Evolutionary conservation across 2,113 vertebrate genomes (phyloP).

Genomic region (Platysternon megacephalum): DNA sequence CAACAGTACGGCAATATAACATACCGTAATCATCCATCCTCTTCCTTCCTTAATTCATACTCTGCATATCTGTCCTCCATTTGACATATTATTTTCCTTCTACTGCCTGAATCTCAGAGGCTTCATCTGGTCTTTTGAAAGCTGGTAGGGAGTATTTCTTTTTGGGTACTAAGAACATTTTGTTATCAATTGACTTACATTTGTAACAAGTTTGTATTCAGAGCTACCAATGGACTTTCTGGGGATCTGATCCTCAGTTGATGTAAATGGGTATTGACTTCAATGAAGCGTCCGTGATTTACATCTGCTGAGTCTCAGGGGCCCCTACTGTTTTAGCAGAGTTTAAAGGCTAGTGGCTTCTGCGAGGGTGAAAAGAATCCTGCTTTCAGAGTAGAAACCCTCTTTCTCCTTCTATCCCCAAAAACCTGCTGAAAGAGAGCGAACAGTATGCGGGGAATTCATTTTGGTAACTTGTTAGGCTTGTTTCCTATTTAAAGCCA

Average conservation of each 20-base stretch:
- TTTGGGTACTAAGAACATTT: not conserved
- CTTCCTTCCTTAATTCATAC: not conserved
- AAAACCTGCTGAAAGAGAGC: constrained; percentile 4
- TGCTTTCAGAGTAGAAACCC: not conserved
- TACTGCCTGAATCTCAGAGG: not conserved
- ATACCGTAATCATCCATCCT: not conserved
- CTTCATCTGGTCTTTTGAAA: not conserved
- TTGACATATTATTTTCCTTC: not conserved
- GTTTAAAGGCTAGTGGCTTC: constrained; percentile 14
- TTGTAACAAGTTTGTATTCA: not conserved
- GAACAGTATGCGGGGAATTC: not conserved
- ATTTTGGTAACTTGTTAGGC: not conserved
- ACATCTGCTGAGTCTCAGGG: not conserved
- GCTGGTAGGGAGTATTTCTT: not conserved
- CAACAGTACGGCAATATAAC: not conserved
- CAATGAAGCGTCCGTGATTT: not conserved
- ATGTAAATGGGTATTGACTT: not conserved
- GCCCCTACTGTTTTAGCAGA: not conserved
- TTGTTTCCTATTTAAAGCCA: constrained; percentile 6
- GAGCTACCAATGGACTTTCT: not conserved
- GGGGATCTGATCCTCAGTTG: not conserved
- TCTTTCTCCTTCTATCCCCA: not conserved
- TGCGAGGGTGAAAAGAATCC: not conserved
- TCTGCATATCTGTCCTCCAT: not conserved
- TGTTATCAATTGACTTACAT: not conserved